Base-by-base conservation (phyloP, 23 tunicate species). In the Diplosoma virens region DNA sequence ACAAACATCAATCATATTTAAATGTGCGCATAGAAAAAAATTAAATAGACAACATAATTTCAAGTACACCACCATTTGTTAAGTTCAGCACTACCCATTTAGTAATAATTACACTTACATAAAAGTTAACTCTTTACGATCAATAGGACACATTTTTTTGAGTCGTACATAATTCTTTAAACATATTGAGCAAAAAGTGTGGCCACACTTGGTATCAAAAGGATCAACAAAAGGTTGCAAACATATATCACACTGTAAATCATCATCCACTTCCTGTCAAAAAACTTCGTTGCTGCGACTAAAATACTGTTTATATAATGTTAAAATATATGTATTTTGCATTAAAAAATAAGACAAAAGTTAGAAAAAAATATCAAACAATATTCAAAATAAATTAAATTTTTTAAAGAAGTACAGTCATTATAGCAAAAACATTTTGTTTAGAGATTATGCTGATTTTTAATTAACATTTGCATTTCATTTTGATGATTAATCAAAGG, bases 191-290 rank as follows among this genome's bases (percentile, higher is more conserved):
- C 98, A 93, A 60, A 81, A 93, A 3, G 98, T 85, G 59, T 93
- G 98, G 45, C 87, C 86, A 46, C 98, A 93, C 32, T 63, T 76
- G 9, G 92, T 81, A 50, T 93, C 98, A 63, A 73, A 85, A 2
- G 98, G 98, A 64, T 86, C 83, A 0, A 93, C 83, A 64, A 93
- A 90, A 1, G 98, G 98, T 55, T 86, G 92, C 54, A 93, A 78
- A 35, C 98, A 93, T n/a, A 93, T 93, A 29, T 86, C 93, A 63
- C 98, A 93, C 41, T 81, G 85, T 26, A 93, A 74, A 36, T 93
- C 98, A 32, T 93, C 98, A 37, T 93, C 98, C 0, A 77, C 86
- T 76, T 93, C 98, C 73, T 86, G 37, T 54, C 25, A 48, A 71
- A 32, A 64, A n/a, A n/a, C n/a, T n/a, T n/a, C n/a, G n/a, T n/a